These are phyloP conservation scores for Drosophila oshimai DNA, from an alignment of 1,140 invertebrate genomes.

Conservation along the genomic window DNA sequence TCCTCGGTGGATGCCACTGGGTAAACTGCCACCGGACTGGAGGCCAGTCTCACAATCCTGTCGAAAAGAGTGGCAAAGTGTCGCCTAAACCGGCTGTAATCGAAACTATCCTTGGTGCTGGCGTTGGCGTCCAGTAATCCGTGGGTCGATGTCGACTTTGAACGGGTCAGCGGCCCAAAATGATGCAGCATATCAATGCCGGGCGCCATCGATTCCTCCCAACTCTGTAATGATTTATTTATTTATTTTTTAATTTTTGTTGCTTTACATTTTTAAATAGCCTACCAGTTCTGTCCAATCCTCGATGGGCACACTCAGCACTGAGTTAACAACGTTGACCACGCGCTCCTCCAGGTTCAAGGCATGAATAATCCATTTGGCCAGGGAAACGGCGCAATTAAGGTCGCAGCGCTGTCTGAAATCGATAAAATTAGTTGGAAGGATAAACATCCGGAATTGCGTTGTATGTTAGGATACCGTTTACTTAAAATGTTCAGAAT, in stretches of 20 bases:
- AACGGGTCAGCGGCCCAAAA: constrained; percentile 72
- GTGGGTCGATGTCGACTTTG: constrained; percentile 61
- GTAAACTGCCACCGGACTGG: constrained; percentile 9
- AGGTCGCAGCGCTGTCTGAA: constrained; percentile 72
- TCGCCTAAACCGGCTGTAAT: constrained; percentile 67
- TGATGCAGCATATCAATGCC: constrained; percentile 81
- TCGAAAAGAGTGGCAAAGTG: constrained; percentile 75
- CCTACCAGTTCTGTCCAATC: constrained; percentile 76
- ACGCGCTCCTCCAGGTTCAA: constrained; percentile 75
- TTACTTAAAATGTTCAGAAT: background rate
- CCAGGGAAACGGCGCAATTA: constrained; percentile 68
- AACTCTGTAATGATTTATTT: constrained; percentile 48
- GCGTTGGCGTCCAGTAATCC: constrained; percentile 47
- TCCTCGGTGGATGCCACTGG: background rate
- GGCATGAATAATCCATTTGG: constrained; percentile 71
- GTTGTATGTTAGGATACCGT: background rate
- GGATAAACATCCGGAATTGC: background rate
- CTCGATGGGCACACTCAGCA: constrained; percentile 68
- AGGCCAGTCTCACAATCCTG: constrained; percentile 67
- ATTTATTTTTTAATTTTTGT: background rate
- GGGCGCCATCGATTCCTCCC: constrained; percentile 80
- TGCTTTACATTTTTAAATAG: background rate
- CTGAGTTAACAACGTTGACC: constrained; percentile 64
- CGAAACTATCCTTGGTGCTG: constrained; percentile 53
- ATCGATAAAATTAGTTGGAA: constrained; percentile 19